Percentiles rank a stretch among this genome's conserved stretches.
phyloP scores from a whole-genome alignment of 2,888 invertebrate genomes.

The Branchellion lobata region DNA sequence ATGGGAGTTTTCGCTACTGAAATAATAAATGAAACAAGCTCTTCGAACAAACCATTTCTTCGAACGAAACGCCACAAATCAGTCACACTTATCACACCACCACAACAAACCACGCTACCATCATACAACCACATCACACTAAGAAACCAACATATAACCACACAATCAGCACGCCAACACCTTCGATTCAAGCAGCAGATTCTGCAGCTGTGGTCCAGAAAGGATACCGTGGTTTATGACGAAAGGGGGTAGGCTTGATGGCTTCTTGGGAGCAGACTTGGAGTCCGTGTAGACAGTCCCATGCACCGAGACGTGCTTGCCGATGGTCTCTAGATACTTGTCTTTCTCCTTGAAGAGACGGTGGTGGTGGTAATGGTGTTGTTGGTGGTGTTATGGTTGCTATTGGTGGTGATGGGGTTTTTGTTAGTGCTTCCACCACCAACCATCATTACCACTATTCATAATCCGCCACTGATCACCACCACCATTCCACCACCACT shows the following conservation, averaged over 20 bases:
- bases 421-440: neutral
- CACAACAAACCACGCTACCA: no score
- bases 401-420: neutral
- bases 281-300: constrained; percentile 61
- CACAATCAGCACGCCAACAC: constrained; percentile 46
- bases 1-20: no score
- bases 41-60: no score
- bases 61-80: no score
- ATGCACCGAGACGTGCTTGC: constrained; percentile 59
- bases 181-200: constrained; percentile 58
- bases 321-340: constrained; percentile 57
- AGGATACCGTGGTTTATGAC: constrained; percentile 63
- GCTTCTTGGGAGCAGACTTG: no score
- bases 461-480: no score
- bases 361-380: neutral
- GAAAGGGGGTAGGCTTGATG: constrained; percentile 55
- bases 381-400: neutral
- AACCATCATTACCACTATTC: no score
- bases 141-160: no score
- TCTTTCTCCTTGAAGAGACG: constrained; percentile 55
- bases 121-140: no score
- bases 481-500: no score
- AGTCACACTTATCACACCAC: no score
- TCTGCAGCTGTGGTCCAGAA: constrained; percentile 58
- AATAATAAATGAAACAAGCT: no score